These are phyloP conservation scores for Cyprinodon tularosa DNA, from an alignment of 2,113 vertebrate species.

Conservation along the genomic window DNA sequence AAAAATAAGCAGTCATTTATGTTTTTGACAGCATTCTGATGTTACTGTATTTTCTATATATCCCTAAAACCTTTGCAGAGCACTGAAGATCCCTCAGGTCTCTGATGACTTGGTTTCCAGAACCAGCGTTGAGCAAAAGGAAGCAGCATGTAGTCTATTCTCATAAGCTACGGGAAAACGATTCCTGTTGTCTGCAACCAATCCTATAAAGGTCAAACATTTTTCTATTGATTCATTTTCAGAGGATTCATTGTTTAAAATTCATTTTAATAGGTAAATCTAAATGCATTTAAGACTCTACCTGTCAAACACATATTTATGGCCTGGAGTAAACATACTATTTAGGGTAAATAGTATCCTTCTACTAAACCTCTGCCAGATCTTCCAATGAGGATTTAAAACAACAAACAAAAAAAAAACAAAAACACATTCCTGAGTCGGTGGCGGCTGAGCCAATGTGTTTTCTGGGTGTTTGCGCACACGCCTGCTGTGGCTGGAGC, in stretches of 20 bases:
- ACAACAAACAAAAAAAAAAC: slow-evolving; percentile 29
- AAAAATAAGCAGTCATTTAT: no score
- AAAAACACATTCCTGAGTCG: slow-evolving; percentile 54
- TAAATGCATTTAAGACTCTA: slow-evolving; percentile 20
- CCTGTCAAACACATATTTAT: slow-evolving; percentile 39
- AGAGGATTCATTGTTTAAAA: background rate
- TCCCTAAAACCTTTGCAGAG: no score
- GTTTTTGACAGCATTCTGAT: no score
- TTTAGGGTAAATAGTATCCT: slow-evolving; percentile 31
- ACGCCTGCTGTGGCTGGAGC: slow-evolving; percentile 24
- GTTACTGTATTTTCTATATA: no score
- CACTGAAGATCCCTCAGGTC: no score
- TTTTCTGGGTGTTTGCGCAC: slow-evolving; percentile 29
- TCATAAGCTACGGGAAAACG: no score
- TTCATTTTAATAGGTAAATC: slow-evolving; percentile 1
- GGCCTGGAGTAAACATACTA: slow-evolving; percentile 28
- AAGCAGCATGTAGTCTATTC: no score
- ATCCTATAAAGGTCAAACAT: background rate
- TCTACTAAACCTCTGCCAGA: slow-evolving; percentile 30
- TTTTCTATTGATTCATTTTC: background rate
- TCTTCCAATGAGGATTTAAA: slow-evolving; percentile 32
- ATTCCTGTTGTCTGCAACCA: background rate
- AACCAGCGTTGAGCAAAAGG: no score
- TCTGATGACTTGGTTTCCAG: no score
- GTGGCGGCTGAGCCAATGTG: slow-evolving; percentile 26